Evolutionary conservation across 2,888 invertebrate species (phyloP).

Genomic region (Parthenolecanium corni): DNA sequence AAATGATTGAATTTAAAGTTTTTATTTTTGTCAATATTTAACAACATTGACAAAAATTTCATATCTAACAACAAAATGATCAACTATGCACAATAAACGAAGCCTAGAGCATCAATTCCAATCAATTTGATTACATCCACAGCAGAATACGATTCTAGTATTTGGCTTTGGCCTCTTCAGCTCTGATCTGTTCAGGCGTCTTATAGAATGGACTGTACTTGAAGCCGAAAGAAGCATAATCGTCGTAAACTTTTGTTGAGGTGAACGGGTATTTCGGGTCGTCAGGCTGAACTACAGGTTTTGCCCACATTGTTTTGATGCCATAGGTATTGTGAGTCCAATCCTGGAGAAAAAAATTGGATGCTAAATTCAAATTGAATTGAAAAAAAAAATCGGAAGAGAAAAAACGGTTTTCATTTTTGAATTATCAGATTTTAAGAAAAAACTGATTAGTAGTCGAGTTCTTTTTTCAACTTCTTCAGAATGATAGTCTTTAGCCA

Average conservation of each 20-base stretch:
- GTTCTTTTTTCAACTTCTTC: too few relatives aligned
- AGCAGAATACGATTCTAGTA: neutral
- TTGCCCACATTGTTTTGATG: neutral
- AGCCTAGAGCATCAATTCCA: too few relatives aligned
- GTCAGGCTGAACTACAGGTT: slow-evolving; percentile 7
- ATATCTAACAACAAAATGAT: neutral
- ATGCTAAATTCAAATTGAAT: neutral
- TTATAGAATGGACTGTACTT: slow-evolving; percentile 1
- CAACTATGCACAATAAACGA: neutral
- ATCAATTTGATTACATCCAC: too few relatives aligned
- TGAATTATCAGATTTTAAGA: too few relatives aligned
- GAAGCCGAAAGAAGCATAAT: neutral
- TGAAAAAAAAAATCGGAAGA: neutral
- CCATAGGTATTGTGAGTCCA: neutral
- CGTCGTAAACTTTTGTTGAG: neutral
- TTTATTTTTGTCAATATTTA: neutral
- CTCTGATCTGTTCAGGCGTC: slow-evolving; percentile 9
- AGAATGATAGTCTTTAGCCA: too few relatives aligned
- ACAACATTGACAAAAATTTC: neutral
- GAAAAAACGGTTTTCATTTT: too few relatives aligned
- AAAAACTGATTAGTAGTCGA: too few relatives aligned
- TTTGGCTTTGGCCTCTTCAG: slow-evolving; percentile 1
- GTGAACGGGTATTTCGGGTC: slow-evolving; percentile 12
- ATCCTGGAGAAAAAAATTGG: neutral
- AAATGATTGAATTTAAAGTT: too few relatives aligned